Conservation (phyloP, 2,888 invertebrate species). For the Diarsia mendica region DNA sequence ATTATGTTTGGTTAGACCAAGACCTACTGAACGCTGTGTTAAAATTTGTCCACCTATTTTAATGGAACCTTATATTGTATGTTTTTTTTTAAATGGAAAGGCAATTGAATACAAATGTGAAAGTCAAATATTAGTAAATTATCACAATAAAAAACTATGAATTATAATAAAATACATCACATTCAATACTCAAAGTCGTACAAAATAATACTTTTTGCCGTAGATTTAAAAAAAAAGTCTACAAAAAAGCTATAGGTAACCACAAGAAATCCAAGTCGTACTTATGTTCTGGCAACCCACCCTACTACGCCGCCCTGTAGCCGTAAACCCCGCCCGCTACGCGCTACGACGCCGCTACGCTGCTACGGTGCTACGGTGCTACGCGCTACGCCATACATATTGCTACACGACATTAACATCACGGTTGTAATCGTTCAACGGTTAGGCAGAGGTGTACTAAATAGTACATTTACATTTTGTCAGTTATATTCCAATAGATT, state of each 20-base stretch:
- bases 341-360: conserved; percentile 49
- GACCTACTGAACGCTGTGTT: too few relatives aligned
- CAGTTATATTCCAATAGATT: too few relatives aligned
- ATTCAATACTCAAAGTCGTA: background rate
- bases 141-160: background rate
- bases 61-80: too few relatives aligned
- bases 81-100: background rate
- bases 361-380: conserved; percentile 62
- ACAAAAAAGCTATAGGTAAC: background rate
- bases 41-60: too few relatives aligned
- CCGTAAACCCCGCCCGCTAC: conserved; percentile 84
- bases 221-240: too few relatives aligned
- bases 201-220: background rate
- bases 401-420: conserved; percentile 14
- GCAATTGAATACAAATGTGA: background rate
- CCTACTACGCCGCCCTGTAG: conserved; percentile 79
- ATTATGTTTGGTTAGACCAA: too few relatives aligned
- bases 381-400: conserved; percentile 57
- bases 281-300: conserved; percentile 72
- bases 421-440: background rate
- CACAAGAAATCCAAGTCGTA: conserved; percentile 32
- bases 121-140: too few relatives aligned
- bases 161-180: background rate
- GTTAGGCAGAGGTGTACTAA: background rate
- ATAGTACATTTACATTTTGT: background rate